Evolutionary conservation across 2,113 vertebrate genomes (phyloP), one percentile per base, ranked within the genome.

Genomic region (Alethe diademata): DNA sequence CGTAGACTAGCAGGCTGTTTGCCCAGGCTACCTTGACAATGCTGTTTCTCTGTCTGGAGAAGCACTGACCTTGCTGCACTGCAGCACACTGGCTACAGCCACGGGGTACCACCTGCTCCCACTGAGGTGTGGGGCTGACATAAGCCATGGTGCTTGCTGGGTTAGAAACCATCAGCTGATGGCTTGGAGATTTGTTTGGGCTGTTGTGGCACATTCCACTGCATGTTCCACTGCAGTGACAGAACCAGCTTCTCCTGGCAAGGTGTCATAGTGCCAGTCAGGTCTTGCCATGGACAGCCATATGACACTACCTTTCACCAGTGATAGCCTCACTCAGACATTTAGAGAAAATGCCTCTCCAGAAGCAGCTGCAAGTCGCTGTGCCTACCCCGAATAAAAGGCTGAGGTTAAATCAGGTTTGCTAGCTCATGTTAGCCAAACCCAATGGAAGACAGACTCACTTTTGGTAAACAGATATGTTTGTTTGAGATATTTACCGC

Each of bases 341-440:
- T 57, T 79, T 16, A 75, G 24, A 43, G 57, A 67, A 85, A 82
- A 88, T 6, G 19, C 15, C 28, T 40, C 75, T 85, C 53, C 42
- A 12, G 24, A 88, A 92, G 79, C 25, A 64, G 58, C 50, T 38
- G 57, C n/a, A 65, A 81, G 19, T 35, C 56, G 69, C 40, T 71
- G 38, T 47, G 48, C 26, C 48, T 54, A 71, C 29, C 45, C 54
- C 12, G 15, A 73, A 57, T 72, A 78, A 72, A 76, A 66, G 42
- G 58, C 56, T 86, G 70, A 62, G 74, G 73, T 89, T 89, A 92
- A 89, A 56, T 65, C 76, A 78, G 40, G 42, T 95, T 95, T 90
- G 33, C 66, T 70, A 73, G 42, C 28, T 82, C 71, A 20, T 31
- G 29, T 82, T 57, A 82, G 38, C 73, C 87, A 95, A 93, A 79